A percentile compares a stretch with the other conserved stretches of the same genome.
phyloP scores from a whole-genome alignment of 2,113 vertebrate genomes.

The Paradoxurus hermaphroditus region DNA sequence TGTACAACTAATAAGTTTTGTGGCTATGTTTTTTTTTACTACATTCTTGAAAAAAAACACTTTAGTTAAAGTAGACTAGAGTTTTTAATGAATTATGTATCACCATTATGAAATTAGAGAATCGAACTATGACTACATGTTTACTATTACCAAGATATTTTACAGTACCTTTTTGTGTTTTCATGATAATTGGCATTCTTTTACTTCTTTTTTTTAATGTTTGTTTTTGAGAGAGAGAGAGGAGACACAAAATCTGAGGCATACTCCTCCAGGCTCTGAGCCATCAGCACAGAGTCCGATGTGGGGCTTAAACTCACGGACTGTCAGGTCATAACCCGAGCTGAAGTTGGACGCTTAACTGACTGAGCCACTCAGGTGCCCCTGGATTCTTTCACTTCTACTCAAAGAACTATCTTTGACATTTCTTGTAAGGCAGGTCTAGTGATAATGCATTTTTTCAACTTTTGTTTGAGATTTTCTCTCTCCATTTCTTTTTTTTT shows the following conservation, averaged over 20 bases:
- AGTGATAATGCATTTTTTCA: neutral
- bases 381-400: neutral
- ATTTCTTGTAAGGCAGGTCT: neutral
- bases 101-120: neutral
- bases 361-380: too few species aligned
- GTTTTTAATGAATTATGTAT: neutral
- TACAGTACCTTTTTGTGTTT: neutral
- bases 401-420: neutral
- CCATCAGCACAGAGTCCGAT: too few species aligned
- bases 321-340: too few species aligned
- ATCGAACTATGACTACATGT: neutral
- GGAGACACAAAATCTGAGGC: too few species aligned
- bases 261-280: too few species aligned
- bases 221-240: too few species aligned
- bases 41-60: neutral
- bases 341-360: too few species aligned
- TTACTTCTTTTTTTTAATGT: neutral
- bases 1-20: neutral
- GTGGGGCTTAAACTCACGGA: too few species aligned
- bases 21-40: neutral
- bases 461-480: neutral
- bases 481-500: neutral
- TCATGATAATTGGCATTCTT: neutral
- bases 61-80: neutral
- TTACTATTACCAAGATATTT: neutral